Base-by-base conservation (phyloP, 2,113 vertebrate genomes). In the Poecilia latipinna region DNA sequence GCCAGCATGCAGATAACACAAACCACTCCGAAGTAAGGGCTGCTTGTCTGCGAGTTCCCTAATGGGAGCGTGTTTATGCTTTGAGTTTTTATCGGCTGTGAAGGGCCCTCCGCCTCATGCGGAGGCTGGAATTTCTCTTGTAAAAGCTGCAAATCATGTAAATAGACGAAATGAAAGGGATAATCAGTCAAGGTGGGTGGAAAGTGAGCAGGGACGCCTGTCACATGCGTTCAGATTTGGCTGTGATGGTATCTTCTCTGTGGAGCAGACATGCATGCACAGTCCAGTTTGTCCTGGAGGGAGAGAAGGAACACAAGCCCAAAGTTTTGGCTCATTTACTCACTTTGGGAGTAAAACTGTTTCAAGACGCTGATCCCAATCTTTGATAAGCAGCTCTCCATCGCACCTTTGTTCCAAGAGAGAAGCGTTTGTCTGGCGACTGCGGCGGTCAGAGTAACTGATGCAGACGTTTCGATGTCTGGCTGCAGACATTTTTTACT, bases 41-140 rank as follows among this genome's bases (percentile, higher is more conserved):
- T 90, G 93, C 86, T 91, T 8, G 74, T 70, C 78, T 42, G 91
- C 92, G 90, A 93, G 87, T 60, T 88, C 73, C 48, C 82, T 92
- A 94, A 94, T 94, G 91, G 92, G 82, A 90, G 75, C 78, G 66
- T 93, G 93, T 94, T 93, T 94, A 94, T 90, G 86, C 89, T 92
- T 54, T 35, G 68, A 73, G 82, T 86, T 92, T 90, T 91, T 93
- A 93, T 93, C 90, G 83, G 44, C 82, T 62, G 74, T 71, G 72
- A 87, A 90, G 68, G 81, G 79, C 79, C 78, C 80, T 82, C 78
- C 3, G 8, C 72, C 13, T 39, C 28, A 22, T 44, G 70, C 84
- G 61, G 61, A 72, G 83, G 71, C 82, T 89, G 82, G 84, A 84
- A 87, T 87, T 83, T 84, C 79, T 77, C 84, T 74, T n/a, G 77